These are phyloP conservation scores for Spicauda simplicius DNA, from an alignment of 2,888 invertebrate species.

Conservation along the genomic window DNA sequence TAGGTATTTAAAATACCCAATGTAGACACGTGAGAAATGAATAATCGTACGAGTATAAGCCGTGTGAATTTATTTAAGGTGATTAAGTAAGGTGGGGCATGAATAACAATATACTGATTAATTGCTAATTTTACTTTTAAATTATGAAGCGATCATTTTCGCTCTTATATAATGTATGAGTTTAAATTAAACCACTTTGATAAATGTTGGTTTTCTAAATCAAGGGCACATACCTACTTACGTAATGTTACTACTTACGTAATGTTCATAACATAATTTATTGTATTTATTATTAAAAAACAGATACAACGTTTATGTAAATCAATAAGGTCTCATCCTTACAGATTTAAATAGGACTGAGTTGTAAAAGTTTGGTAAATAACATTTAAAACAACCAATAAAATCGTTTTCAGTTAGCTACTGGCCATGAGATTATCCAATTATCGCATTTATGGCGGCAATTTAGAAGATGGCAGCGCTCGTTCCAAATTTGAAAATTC, in stretches of 20 bases:
- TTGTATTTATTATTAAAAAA: background rate
- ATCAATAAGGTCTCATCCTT: conserved; percentile 3
- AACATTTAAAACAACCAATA: conserved; percentile 50
- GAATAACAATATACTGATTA: conserved; percentile 29
- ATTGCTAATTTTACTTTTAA: conserved; percentile 27
- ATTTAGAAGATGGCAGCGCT: conserved; percentile 75
- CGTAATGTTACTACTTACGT: no score
- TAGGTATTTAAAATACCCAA: conserved; percentile 16
- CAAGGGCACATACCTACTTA: background rate
- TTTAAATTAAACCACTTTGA: background rate
- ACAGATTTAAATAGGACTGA: background rate
- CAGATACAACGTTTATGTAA: background rate
- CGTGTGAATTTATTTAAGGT: conserved; percentile 25
- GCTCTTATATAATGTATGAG: background rate
- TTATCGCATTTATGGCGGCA: conserved; percentile 75
- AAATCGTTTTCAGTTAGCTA: conserved; percentile 77
- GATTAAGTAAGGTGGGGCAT: conserved; percentile 25
- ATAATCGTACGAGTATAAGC: conserved; percentile 4
- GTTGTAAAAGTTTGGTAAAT: conserved; percentile 41
- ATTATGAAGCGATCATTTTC: conserved; percentile 13
- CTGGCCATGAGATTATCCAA: conserved; percentile 77
- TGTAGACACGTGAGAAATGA: conserved; percentile 20
- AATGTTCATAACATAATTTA: background rate
- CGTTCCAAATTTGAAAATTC: conserved; percentile 74
- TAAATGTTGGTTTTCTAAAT: background rate